A percentile compares a stretch with the other conserved stretches of the same genome.
phyloP scores from a whole-genome alignment of 2,888 invertebrate genomes.

The Amblyjoppa proteus region DNA sequence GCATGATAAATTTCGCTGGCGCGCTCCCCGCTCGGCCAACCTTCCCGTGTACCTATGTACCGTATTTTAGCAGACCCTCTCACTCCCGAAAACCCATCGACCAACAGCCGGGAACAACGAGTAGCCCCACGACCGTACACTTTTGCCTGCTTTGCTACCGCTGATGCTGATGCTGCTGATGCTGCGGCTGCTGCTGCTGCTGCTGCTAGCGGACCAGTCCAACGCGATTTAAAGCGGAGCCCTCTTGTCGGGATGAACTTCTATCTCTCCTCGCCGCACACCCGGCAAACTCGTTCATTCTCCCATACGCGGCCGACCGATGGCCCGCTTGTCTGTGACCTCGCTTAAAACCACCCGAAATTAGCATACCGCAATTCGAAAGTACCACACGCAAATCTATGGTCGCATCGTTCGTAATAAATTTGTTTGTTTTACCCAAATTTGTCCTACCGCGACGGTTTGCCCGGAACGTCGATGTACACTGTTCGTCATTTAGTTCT shows the following conservation, averaged over 20 bases:
- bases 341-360: conserved; percentile 33
- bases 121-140: conserved; percentile 53
- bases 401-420: conserved; percentile 21
- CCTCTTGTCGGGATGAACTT: conserved; percentile 21
- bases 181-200: conserved; percentile 9
- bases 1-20: conserved; percentile 60
- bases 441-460: neutral
- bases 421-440: conserved; percentile 14
- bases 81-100: conserved; percentile 56
- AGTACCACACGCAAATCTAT: conserved; percentile 31
- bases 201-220: conserved; percentile 26
- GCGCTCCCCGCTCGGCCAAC: conserved; percentile 26
- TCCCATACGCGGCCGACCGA: conserved; percentile 6
- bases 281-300: conserved; percentile 10
- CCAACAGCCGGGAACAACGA: conserved; percentile 59
- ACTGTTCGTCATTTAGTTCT: neutral
- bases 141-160: conserved; percentile 35
- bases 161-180: conserved; percentile 22
- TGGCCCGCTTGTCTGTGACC: conserved; percentile 1
- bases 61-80: conserved; percentile 9
- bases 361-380: conserved; percentile 48
- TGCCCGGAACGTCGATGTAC: neutral
- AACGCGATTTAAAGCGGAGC: conserved; percentile 50
- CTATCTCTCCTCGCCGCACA: conserved; percentile 8
- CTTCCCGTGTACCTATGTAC: conserved; percentile 2